Conservation (phyloP, 2,113 vertebrate species). For the Nibea albiflora region DNA sequence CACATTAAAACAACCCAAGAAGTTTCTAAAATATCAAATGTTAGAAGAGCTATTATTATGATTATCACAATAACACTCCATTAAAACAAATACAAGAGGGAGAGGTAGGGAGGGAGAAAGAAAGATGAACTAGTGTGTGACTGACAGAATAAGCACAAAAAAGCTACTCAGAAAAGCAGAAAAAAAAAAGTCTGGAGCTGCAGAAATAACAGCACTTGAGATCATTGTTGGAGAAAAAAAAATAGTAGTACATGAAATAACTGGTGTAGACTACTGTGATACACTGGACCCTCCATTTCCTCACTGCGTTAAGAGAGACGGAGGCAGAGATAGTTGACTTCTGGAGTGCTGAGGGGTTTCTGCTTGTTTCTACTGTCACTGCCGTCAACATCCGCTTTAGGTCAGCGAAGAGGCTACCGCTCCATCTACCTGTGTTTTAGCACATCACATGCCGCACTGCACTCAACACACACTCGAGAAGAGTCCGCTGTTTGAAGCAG, state of each 20-base stretch:
- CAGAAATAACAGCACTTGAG: conserved; percentile 41
- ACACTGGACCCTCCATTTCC: conserved; percentile 40
- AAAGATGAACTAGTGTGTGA: neutral
- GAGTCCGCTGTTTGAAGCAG: conserved; percentile 8
- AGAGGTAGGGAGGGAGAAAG: neutral
- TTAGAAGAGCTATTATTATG: too few relatives aligned
- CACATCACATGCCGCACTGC: conserved; percentile 70
- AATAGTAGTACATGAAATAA: conserved; percentile 24
- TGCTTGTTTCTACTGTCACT: conserved; percentile 56
- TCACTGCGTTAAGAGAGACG: conserved; percentile 1
- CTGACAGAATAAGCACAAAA: neutral
- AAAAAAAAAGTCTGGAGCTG: neutral
- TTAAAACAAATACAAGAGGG: neutral
- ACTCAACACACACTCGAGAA: conserved; percentile 43
- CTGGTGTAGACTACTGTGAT: conserved; percentile 26
- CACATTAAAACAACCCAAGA: neutral
- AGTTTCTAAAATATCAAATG: neutral
- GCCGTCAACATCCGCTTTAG: conserved; percentile 68
- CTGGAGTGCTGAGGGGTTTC: conserved; percentile 42
- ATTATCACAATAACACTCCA: neutral
- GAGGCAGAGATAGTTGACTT: conserved; percentile 42
- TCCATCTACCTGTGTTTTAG: conserved; percentile 78
- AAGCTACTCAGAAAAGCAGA: neutral
- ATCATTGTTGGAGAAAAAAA: conserved; percentile 28
- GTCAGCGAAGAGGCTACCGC: conserved; percentile 70